Evolutionary conservation across 2,113 vertebrate genomes (phyloP), one percentile per base, ranked within the genome.

Genomic region (Pyxicephalus adspersus): DNA sequence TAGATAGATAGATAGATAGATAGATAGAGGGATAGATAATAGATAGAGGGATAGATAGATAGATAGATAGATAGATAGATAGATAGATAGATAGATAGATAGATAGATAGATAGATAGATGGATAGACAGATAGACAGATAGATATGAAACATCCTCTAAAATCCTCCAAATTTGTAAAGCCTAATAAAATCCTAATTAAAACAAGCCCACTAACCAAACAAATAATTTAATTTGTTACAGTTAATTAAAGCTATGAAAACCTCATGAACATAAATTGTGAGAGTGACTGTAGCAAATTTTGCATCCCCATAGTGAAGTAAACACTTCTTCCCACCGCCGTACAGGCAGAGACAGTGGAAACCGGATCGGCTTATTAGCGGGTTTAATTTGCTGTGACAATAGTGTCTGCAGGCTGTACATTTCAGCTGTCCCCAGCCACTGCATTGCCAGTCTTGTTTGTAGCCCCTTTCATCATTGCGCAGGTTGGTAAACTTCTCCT

Each of bases 331-430:
- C 31, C 58, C 51, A 18, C 54, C 19, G 26, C 13, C 55, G n/a
- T 18, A 50, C 5, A 58, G 34, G n/a, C 22, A 38, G 54, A 60
- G 20, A 68, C 64, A 79, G 76, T 60, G 19, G 52, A 34, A 45
- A 68, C 29, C 16, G 68, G 58, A 19, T n/a, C 20, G 77, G 22
- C 64, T 79, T 79, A 79, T 79, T 79, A 79, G 68, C 58, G 28
- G 54, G 77, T 79, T 79, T 79, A 79, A 79, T 79, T 79, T 79
- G 77, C 77, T 79, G 66, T 79, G 65, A 68, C 77, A 79, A 67
- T 79, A 29, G 64, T 68, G 31, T 79, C 77, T 79, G 77, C 64
- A 17, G 64, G 77, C 77, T 68, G 45, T 20, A 34, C 58, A 38
- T 60, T 58, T 79, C 77, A 58, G 52, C 64, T 79, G 77, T 73